These are phyloP conservation scores for Harlomillsia oculata DNA, from an alignment of 1,140 invertebrate species.

Conservation along the genomic window DNA sequence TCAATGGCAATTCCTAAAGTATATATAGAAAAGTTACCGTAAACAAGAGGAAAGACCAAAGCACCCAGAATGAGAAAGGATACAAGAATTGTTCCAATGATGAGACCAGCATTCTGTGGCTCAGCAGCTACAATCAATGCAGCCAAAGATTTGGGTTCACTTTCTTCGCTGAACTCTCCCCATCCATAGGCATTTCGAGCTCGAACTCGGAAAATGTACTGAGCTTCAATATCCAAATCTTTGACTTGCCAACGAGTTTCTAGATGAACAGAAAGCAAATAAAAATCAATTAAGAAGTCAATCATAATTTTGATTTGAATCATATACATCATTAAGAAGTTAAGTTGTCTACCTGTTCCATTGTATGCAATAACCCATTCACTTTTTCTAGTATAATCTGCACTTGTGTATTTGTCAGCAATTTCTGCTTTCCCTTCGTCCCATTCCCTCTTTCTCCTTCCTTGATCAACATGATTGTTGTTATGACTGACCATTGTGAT, in stretches of 20 bases:
- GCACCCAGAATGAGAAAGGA: slow-evolving; percentile 22
- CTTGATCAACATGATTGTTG: background rate
- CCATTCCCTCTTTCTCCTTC: slow-evolving; percentile 8
- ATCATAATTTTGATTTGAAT: background rate
- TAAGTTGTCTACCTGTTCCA: slow-evolving; percentile 51
- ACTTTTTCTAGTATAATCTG: slow-evolving; percentile 20
- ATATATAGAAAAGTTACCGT: too few relatives aligned
- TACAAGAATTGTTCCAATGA: slow-evolving; percentile 48
- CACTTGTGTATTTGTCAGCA: slow-evolving; percentile 27
- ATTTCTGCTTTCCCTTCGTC: slow-evolving; percentile 18
- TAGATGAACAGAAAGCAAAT: slow-evolving; percentile 31
- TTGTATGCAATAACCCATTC: slow-evolving; percentile 67
- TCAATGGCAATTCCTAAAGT: too few relatives aligned
- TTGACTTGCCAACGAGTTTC: slow-evolving; percentile 69
- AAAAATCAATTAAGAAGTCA: background rate
- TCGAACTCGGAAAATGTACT: slow-evolving; percentile 63
- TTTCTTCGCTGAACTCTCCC: slow-evolving; percentile 57
- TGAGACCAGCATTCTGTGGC: slow-evolving; percentile 47
- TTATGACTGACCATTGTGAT: background rate
- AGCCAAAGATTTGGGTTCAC: slow-evolving; percentile 48
- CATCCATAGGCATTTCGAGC: slow-evolving; percentile 69
- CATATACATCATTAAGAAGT: background rate
- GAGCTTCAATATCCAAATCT: slow-evolving; percentile 48
- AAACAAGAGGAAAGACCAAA: slow-evolving; percentile 38
- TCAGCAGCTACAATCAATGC: slow-evolving; percentile 51